These are phyloP conservation scores for Drusus annulatus DNA, from an alignment of 1,140 invertebrate genomes.

Conservation along the genomic window DNA sequence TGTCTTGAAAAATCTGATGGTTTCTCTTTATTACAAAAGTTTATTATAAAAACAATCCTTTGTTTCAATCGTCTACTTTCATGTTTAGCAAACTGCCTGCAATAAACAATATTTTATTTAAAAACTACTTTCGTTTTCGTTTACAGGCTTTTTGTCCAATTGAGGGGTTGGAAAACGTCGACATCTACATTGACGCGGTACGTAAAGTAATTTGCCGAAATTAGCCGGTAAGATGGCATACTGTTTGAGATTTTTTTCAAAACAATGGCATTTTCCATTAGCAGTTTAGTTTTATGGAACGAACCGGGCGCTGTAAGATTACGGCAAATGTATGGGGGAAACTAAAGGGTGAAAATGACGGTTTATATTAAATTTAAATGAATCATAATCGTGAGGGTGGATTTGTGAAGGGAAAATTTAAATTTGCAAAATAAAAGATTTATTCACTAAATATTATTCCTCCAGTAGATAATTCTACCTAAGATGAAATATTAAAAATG, in stretches of 20 bases:
- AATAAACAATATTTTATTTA: too few relatives aligned
- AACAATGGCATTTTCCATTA: constrained; percentile 51
- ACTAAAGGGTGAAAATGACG: constrained; percentile 47
- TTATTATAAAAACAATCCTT: too few relatives aligned
- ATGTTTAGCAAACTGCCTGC: too few relatives aligned
- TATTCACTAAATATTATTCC: too few relatives aligned
- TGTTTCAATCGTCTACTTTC: too few relatives aligned
- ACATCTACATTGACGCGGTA: background rate
- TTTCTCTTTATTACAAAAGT: too few relatives aligned
- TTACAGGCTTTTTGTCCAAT: background rate
- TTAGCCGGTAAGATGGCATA: background rate
- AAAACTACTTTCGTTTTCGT: too few relatives aligned
- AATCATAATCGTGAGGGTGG: constrained; percentile 42
- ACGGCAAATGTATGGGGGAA: constrained; percentile 13
- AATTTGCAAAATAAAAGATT: too few relatives aligned
- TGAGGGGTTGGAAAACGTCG: background rate
- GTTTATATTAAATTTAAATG: constrained; percentile 56
- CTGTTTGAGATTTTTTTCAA: constrained; percentile 28
- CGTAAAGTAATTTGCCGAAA: constrained; percentile 20
- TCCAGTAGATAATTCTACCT: too few relatives aligned
- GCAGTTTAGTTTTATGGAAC: constrained; percentile 49
- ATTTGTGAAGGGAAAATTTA: too few relatives aligned
- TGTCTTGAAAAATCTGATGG: too few relatives aligned
- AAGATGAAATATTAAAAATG: too few relatives aligned
- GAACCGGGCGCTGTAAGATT: constrained; percentile 22